These are phyloP conservation scores for Xestobium rufovillosum DNA, from an alignment of 2,888 invertebrate species.

Conservation along the genomic window DNA sequence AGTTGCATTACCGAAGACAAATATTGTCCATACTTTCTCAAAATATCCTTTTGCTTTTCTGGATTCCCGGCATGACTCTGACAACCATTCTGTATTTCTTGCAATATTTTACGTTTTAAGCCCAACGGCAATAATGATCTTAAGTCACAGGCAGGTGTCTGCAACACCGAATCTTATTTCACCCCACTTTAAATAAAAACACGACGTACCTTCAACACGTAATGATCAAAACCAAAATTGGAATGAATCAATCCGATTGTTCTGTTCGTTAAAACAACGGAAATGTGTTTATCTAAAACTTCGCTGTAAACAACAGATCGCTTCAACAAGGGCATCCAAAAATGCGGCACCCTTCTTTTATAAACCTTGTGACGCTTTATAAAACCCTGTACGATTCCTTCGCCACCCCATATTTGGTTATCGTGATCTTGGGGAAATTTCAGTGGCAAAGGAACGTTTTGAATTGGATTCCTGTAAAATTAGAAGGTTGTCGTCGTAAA, in stretches of 20 bases:
- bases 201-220: constrained; percentile 67
- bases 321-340: constrained; percentile 80
- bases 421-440: constrained; percentile 72
- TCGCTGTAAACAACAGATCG: constrained; percentile 83
- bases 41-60: constrained; percentile 60
- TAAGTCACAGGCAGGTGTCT: constrained; percentile 89
- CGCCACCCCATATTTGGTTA: constrained; percentile 93
- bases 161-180: constrained; percentile 27
- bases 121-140: constrained; percentile 76
- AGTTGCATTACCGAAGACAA: constrained; percentile 66
- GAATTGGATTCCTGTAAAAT: constrained; percentile 56
- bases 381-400: constrained; percentile 85
- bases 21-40: constrained; percentile 74
- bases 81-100: constrained; percentile 60
- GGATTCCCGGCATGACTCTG: constrained; percentile 60
- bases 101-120: constrained; percentile 77
- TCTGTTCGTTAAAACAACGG: constrained; percentile 75
- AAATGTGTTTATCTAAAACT: constrained; percentile 77
- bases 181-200: neutral
- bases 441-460: constrained; percentile 69
- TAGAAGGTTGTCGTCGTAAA: too few species aligned
- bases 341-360: constrained; percentile 65
- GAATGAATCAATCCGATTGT: constrained; percentile 80
- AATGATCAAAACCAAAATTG: constrained; percentile 89
- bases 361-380: constrained; percentile 52